Percentiles rank a stretch among this genome's conserved stretches.
Conservation (phyloP, 2,113 vertebrate genomes). For the Poecile atricapillus region DNA sequence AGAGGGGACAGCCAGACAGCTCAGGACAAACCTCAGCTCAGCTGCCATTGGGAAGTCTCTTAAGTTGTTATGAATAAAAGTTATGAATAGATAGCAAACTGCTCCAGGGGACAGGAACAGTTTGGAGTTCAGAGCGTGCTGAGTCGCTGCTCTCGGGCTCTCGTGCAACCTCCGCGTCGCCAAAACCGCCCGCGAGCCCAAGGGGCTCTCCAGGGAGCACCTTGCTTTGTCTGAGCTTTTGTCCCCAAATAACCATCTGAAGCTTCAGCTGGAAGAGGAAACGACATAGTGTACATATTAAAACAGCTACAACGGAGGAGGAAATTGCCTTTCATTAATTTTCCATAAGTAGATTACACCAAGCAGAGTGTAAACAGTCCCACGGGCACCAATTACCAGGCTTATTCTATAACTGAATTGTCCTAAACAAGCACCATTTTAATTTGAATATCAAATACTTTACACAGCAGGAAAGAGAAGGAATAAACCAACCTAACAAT, state of each 20-base stretch:
- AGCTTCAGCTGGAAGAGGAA: slow-evolving; percentile 22
- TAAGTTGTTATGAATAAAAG: neutral
- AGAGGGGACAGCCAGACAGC: neutral
- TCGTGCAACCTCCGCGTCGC: accelerated
- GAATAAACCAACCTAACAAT: slow-evolving; percentile 27
- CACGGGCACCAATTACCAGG: slow-evolving; percentile 57
- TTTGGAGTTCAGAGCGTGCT: neutral
- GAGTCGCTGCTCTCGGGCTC: neutral
- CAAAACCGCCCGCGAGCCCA: neutral
- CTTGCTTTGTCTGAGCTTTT: neutral
- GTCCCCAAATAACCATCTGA: neutral
- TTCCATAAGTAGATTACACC: slow-evolving; percentile 65
- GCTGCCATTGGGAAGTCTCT: neutral
- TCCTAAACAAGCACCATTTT: slow-evolving; percentile 62
- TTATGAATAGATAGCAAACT: neutral
- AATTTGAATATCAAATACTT: slow-evolving; percentile 66
- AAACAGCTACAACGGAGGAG: slow-evolving; percentile 29
- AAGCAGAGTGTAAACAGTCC: slow-evolving; percentile 66
- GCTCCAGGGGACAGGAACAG: accelerated
- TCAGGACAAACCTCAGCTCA: neutral
- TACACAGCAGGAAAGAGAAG: slow-evolving; percentile 37
- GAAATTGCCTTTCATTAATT: slow-evolving; percentile 66
- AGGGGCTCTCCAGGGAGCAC: neutral
- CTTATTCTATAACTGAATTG: slow-evolving; percentile 61
- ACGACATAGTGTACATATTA: neutral